phyloP scores from a whole-genome alignment of 2,888 invertebrate genomes.

The Macrosoma leucophasiata region DNA sequence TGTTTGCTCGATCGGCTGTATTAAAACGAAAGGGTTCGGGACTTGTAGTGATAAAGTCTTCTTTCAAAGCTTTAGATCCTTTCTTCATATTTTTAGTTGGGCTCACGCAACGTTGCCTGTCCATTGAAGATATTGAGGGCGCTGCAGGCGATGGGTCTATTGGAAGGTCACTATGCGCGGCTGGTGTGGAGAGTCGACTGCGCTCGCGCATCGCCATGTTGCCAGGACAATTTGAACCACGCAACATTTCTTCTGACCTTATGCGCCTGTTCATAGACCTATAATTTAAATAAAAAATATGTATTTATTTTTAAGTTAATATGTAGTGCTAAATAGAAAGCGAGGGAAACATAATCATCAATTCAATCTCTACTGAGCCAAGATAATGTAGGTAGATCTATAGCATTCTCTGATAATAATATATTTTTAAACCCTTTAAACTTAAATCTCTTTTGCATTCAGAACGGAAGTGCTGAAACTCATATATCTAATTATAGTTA shows the following conservation, averaged over 20 bases:
- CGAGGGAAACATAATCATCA: no score
- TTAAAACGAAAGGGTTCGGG: slow-evolving; percentile 71
- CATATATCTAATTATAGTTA: no score
- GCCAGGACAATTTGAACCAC: slow-evolving; percentile 79
- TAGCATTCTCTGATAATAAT: no score
- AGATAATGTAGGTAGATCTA: no score
- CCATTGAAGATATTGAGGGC: slow-evolving; percentile 50
- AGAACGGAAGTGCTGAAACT: no score
- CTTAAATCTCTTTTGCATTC: no score
- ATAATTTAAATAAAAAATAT: slow-evolving; percentile 3
- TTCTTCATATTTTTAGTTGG: slow-evolving; percentile 49
- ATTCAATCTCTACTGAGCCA: no score
- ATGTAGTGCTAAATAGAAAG: no score
- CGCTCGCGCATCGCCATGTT: slow-evolving; percentile 80
- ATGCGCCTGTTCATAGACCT: slow-evolving; percentile 80
- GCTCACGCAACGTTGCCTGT: slow-evolving; percentile 45
- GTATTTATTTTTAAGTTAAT: background rate
- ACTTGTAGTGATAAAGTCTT: slow-evolving; percentile 70
- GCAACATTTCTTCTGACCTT: slow-evolving; percentile 81
- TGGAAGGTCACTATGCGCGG: slow-evolving; percentile 64
- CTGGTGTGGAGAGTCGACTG: slow-evolving; percentile 61
- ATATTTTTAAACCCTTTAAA: no score
- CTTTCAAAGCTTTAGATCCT: slow-evolving; percentile 43
- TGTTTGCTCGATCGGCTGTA: slow-evolving; percentile 64
- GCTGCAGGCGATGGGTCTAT: slow-evolving; percentile 59